phyloP scores from a whole-genome alignment of 2,888 invertebrate genomes.

The Brachynemurus nebulosus region DNA sequence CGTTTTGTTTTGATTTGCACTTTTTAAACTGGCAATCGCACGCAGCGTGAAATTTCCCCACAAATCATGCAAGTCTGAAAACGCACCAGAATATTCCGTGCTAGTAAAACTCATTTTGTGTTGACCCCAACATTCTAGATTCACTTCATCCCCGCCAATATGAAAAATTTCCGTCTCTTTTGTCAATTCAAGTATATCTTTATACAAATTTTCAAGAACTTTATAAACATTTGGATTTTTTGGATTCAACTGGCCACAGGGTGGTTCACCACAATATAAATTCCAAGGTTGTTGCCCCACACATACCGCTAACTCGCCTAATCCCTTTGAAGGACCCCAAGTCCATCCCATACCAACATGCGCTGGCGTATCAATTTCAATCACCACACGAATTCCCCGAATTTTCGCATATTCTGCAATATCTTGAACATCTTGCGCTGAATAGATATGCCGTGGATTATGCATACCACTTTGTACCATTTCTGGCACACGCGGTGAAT shows the following conservation, averaged over 20 bases:
- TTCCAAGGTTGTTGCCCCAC: conserved; percentile 71
- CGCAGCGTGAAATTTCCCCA: conserved; percentile 67
- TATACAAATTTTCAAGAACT: conserved; percentile 57
- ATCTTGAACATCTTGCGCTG: conserved; percentile 52
- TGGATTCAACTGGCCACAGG: conserved; percentile 75
- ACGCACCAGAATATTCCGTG: conserved; percentile 46
- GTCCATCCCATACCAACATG: conserved; percentile 81
- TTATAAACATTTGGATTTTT: conserved; percentile 64
- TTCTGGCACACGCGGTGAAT: conserved; percentile 59
- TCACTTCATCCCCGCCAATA: conserved; percentile 73
- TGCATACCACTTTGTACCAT: conserved; percentile 76
- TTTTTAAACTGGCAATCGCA: conserved; percentile 43
- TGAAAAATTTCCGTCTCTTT: conserved; percentile 69
- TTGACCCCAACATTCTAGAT: conserved; percentile 63
- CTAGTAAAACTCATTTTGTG: conserved; percentile 28
- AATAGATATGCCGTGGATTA: conserved; percentile 57
- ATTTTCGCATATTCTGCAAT: conserved; percentile 62
- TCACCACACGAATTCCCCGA: conserved; percentile 73
- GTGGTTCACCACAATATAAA: conserved; percentile 69
- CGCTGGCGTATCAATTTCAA: conserved; percentile 85
- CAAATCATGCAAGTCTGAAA: conserved; percentile 59
- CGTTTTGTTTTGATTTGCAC: conserved; percentile 40
- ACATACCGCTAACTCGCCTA: conserved; percentile 68
- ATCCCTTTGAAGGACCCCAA: conserved; percentile 61
- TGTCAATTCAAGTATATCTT: conserved; percentile 58